Conservation (phyloP, 2,113 vertebrate species). For the Platysteira castanea region DNA sequence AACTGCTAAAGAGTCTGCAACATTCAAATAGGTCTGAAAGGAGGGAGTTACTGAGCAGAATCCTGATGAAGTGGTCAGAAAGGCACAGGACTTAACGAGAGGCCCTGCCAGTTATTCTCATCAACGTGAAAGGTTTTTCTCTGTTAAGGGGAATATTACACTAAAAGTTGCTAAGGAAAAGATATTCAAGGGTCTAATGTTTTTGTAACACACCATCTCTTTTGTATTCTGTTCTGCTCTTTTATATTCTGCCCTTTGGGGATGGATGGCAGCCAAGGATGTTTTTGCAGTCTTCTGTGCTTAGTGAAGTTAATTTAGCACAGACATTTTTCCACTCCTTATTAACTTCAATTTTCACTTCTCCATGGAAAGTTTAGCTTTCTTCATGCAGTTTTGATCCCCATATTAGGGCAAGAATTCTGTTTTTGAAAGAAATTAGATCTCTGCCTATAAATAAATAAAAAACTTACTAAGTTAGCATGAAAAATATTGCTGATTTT, state of each 20-base stretch:
- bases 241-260: not conserved
- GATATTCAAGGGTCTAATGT: not conserved
- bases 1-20: not conserved
- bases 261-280: not conserved
- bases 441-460: not conserved
- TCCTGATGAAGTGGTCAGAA: not conserved
- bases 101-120: not conserved
- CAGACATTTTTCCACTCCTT: not conserved
- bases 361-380: not conserved
- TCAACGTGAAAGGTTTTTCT: not conserved
- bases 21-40: not conserved
- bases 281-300: not conserved
- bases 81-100: not conserved
- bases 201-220: not conserved
- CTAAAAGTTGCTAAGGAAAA: not conserved
- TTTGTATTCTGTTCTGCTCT: not conserved
- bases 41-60: not conserved
- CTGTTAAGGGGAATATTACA: not conserved
- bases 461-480: not conserved
- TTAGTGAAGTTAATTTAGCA: not conserved
- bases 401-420: not conserved
- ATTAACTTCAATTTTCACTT: not conserved
- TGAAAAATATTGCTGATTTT: not conserved
- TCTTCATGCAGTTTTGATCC: not conserved
- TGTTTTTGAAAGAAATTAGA: not conserved